Evolutionary conservation across 2,113 vertebrate genomes (phyloP), one percentile per base, ranked within the genome.

Genomic region (Ahaetulla prasina): DNA sequence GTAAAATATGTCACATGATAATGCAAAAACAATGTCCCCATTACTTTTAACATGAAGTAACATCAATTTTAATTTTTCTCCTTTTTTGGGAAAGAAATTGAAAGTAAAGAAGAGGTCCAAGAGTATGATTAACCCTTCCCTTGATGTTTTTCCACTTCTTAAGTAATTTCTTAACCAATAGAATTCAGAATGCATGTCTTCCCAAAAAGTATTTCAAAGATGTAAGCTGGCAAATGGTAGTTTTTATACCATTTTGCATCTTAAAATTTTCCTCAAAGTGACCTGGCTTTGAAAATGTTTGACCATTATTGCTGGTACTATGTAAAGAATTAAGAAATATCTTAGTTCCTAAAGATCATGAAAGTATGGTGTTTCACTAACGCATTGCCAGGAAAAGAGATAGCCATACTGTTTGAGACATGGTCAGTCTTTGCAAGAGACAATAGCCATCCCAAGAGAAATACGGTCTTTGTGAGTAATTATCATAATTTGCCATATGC

Each of bases 401-500:
- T 52, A 27, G 35, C 9, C 18, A 14, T 49, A 52, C 14, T 18
- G 35, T 54, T 54, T 54, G 74, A 25, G 50, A 45, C 5, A 91
- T 91, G 18, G 1, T 7, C 0, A 53, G 1, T 60, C 8, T 14
- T 35, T 85, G 3, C 68, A 90, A 39, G 39, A 52, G 85, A 45
- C 80, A 87, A 14, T 54, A 25, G 86, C n/a, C 23, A 63, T 85
- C 8, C 35, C 85, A 93, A 74, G 88, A 92, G 16, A 89, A 27
- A 23, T 50, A 92, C 35, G 27, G 88, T 53, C 80, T 54, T 0
- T 0, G 12, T 35, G 90, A 88, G 8, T 39, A 52, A 14, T 23
- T 23, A 8, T 39, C 89, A 0, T n/a, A 52, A 50, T 47, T 49
- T 90, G 6, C 0, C 39, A 84, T 50, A 7, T 1, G 45, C 4